A percentile compares a stretch with the other conserved stretches of the same genome.
Evolutionary conservation across 2,113 vertebrate species (phyloP).

Genomic region (Rallus limicola): DNA sequence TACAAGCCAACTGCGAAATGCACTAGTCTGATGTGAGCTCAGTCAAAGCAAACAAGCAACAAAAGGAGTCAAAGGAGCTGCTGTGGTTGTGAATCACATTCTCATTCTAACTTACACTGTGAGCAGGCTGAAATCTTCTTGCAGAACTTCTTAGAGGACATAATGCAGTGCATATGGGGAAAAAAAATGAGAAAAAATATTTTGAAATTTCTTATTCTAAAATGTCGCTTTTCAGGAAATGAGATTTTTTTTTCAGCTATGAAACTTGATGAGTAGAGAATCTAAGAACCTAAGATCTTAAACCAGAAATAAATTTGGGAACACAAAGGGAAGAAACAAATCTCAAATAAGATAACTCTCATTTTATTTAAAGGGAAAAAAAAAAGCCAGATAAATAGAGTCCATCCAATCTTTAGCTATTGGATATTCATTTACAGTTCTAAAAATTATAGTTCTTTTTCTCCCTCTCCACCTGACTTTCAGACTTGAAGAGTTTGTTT

Average conservation of each 20-base stretch:
- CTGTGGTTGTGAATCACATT: background rate
- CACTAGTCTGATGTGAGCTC: background rate
- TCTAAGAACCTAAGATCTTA: background rate
- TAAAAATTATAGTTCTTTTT: background rate
- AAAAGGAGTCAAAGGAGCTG: background rate
- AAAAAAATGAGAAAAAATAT: slow-evolving; percentile 2
- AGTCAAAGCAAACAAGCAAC: background rate
- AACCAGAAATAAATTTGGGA: background rate
- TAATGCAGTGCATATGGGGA: background rate
- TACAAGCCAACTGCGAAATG: slow-evolving; percentile 34
- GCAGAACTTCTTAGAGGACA: slow-evolving; percentile 21
- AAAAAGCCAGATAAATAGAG: background rate
- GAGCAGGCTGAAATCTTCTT: background rate
- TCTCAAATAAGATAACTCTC: background rate
- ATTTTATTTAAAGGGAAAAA: background rate
- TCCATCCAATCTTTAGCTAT: background rate
- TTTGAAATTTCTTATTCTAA: slow-evolving; percentile 25
- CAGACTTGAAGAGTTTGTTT: background rate
- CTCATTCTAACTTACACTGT: background rate
- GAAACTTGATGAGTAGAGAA: background rate
- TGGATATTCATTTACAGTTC: background rate
- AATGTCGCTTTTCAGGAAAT: background rate
- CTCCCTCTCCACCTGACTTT: background rate
- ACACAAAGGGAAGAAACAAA: background rate
- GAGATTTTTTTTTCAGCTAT: background rate